Percentiles rank a stretch among this genome's conserved stretches.
phyloP scores from a whole-genome alignment of 2,113 vertebrate species.

The Holacanthus passer region DNA sequence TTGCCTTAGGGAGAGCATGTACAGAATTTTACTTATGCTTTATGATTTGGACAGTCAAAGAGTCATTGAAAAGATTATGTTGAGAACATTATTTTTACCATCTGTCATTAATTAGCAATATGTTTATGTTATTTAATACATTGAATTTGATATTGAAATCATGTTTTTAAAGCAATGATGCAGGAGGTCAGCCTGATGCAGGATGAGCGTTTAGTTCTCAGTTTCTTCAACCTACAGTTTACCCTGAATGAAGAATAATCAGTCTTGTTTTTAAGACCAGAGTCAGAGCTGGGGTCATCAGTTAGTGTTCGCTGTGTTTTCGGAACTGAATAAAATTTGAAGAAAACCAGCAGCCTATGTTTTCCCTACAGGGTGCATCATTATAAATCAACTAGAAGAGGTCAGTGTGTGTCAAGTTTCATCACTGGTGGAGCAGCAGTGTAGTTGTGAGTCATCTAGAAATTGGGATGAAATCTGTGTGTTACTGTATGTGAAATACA shows the following conservation, averaged over 20 bases:
- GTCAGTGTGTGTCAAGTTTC: constrained; percentile 13
- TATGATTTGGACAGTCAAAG: not conserved
- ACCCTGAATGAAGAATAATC: not conserved
- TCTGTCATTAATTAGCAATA: not conserved
- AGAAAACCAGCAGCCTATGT: not conserved
- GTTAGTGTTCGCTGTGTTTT: not conserved
- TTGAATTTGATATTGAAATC: not conserved
- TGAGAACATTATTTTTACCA: not conserved
- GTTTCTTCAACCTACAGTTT: not conserved
- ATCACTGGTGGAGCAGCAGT: not conserved
- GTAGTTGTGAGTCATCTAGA: not conserved
- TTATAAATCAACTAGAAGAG: constrained; percentile 17
- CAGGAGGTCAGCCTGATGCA: not conserved
- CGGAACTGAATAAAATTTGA: constrained; percentile 5
- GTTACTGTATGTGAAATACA: not conserved
- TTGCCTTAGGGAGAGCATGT: constrained; percentile 44
- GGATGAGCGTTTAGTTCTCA: not conserved
- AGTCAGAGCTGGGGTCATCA: not conserved
- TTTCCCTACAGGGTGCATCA: constrained; percentile 1
- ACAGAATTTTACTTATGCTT: constrained; percentile 15
- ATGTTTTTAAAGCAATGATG: constrained; percentile 21
- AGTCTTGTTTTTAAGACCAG: constrained; percentile 2
- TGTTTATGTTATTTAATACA: constrained; percentile 29
- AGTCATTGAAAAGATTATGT: not conserved
- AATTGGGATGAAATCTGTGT: not conserved